These are phyloP conservation scores for Ophraella communa DNA, from an alignment of 2,888 invertebrate species.

Conservation along the genomic window DNA sequence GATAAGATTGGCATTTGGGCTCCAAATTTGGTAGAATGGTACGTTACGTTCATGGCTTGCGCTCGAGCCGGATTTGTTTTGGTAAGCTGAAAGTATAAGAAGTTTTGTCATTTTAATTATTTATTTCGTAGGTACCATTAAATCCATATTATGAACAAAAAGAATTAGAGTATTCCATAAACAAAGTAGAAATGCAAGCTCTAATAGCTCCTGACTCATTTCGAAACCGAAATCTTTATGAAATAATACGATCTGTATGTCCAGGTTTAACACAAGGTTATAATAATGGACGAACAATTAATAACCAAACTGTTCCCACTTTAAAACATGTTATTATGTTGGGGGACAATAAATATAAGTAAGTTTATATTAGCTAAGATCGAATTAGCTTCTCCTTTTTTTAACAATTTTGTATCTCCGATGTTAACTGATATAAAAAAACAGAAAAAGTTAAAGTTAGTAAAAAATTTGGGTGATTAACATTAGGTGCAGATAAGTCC, in stretches of 20 bases:
- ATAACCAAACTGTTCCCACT: conserved; percentile 60
- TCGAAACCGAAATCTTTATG: conserved; percentile 71
- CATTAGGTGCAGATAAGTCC: no score
- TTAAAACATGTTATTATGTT: conserved; percentile 66
- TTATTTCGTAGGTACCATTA: conserved; percentile 77
- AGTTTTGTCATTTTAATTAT: no score
- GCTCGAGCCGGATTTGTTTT: conserved; percentile 75
- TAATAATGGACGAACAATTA: conserved; percentile 62
- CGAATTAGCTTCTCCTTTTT: no score
- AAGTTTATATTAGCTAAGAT: no score
- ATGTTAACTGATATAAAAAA: no score
- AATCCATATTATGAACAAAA: conserved; percentile 76
- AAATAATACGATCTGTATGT: conserved; percentile 65
- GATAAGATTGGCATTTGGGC: conserved; percentile 83
- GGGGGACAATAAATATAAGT: conserved; percentile 65
- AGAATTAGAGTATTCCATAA: conserved; percentile 77
- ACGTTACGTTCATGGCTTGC: conserved; percentile 72
- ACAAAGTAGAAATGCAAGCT: conserved; percentile 73
- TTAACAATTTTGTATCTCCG: no score
- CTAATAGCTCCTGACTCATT: conserved; percentile 69
- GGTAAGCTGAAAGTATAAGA: no score
- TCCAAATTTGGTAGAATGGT: conserved; percentile 81
- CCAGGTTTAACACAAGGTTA: conserved; percentile 68
- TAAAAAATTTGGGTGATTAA: no score
- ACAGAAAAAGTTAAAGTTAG: no score